A percentile compares a stretch with the other conserved stretches of the same genome.
Evolutionary conservation across 2,797 vertebrate species (phyloP).

Genomic region (Synanceia verrucosa): DNA sequence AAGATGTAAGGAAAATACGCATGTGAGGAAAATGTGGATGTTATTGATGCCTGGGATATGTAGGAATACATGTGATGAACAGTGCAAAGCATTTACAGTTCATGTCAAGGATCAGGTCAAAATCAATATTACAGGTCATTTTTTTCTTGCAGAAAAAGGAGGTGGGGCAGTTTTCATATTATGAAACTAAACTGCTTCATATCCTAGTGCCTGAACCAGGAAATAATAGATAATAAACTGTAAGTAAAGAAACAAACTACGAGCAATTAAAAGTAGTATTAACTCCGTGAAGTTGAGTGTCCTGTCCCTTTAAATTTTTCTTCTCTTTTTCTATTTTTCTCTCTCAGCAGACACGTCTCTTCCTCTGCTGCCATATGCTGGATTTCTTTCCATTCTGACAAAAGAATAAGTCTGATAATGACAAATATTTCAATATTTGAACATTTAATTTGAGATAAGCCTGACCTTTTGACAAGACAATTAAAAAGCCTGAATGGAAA

Average conservation of each 20-base stretch:
- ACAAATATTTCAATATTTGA: constrained; percentile 60
- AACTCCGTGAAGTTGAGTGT: not conserved
- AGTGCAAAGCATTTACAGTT: too few species aligned
- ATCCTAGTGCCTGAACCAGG: not conserved
- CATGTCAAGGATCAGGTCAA: too few species aligned
- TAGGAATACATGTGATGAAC: too few species aligned
- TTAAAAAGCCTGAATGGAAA: constrained; percentile 47
- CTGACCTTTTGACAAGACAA: constrained; percentile 39
- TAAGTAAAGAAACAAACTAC: not conserved
- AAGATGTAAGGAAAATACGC: too few species aligned
- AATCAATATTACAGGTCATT: too few species aligned
- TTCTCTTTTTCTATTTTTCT: not conserved
- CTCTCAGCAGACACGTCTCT: not conserved
- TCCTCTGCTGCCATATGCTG: not conserved
- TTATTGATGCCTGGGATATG: too few species aligned
- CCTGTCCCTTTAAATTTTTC: not conserved
- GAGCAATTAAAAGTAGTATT: not conserved
- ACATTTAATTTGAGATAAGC: constrained; percentile 55
- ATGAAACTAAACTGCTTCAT: too few species aligned
- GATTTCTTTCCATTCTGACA: constrained; percentile 23
- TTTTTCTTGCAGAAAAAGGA: too few species aligned
- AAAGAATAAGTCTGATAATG: constrained; percentile 19
- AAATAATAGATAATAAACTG: not conserved
- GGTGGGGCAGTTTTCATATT: too few species aligned
- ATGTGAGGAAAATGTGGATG: too few species aligned